Base-by-base conservation (phyloP, 2,888 invertebrate genomes). In the Acheta domesticus region DNA sequence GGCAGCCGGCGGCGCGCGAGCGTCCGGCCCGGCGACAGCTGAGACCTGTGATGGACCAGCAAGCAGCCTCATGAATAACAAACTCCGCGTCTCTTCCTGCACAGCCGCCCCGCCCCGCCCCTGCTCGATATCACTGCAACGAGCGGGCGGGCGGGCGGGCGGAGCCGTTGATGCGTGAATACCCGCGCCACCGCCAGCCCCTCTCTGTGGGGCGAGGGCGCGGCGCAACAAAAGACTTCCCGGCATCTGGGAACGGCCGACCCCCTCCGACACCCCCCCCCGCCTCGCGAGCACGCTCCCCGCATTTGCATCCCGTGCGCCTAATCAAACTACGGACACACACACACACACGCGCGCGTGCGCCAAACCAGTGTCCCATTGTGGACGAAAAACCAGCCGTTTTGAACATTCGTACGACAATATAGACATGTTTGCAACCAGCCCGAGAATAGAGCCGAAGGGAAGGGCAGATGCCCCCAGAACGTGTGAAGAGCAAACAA, bases 41-140 rank as follows among this genome's bases (percentile, higher is more conserved):
- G 62, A 62, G n/a, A n/a, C 62, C n/a, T 16, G 62, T 62, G 62
- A 62, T 62, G 62, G 62, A 62, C 62, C 62, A 62, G 62, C 62
- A 62, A 62, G 62, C 62, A 62, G n/a, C 14, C 62, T 62, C 62
- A 62, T 62, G 62, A 62, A 62, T 62, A 62, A 62, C 62, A 62
- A 62, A 62, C 62, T 62, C 62, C 62, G 62, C 62, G 16, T 4
- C 62, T 14, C 8, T 8, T 14, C 16, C n/a, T 62, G 16, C n/a
- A 5, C 62, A 0, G 14, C n/a, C 62, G n/a, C 62, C 12, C 62
- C 62, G 0, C n/a, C 8, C 36, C 62, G 12, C 62, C 62, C 16
- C 62, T 62, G 62, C 62, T 62, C 62, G 62, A 62, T 62, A 62
- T 62, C 62, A 62, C 16, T 62, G 62, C 62, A 62, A 62, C 8